phyloP scores from a whole-genome alignment of 2,888 invertebrate genomes.

The Drosophila aldrichi region DNA sequence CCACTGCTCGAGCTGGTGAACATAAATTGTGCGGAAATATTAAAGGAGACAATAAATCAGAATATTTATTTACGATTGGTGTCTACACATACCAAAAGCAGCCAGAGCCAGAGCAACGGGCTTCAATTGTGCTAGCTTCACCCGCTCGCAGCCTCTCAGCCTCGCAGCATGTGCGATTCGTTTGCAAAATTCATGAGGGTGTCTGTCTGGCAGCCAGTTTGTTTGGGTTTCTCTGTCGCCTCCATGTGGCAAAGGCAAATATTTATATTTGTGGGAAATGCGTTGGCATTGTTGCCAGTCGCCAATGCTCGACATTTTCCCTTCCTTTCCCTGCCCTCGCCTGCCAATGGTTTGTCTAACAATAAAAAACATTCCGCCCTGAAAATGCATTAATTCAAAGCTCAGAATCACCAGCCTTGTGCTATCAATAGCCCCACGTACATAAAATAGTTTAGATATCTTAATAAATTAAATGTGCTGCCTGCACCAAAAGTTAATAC shows the following conservation, averaged over 20 bases:
- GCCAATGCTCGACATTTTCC: constrained; percentile 29
- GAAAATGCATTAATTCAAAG: constrained; percentile 64
- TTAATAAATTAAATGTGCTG: too few species aligned
- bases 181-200: constrained; percentile 62
- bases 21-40: constrained; percentile 57
- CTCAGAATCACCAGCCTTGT: constrained; percentile 46
- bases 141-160: constrained; percentile 1
- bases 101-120: constrained; percentile 34
- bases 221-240: constrained; percentile 54
- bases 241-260: constrained; percentile 72
- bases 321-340: constrained; percentile 11
- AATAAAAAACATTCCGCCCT: constrained; percentile 33
- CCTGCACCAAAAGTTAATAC: too few species aligned
- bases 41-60: constrained; percentile 67
- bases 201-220: constrained; percentile 22
- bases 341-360: constrained; percentile 8
- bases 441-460: constrained; percentile 2
- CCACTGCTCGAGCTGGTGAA: constrained; percentile 17
- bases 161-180: constrained; percentile 21
- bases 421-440: too few species aligned
- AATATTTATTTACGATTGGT: constrained; percentile 67
- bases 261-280: constrained; percentile 70
- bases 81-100: constrained; percentile 55
- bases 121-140: not conserved
- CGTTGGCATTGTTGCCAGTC: constrained; percentile 48